A percentile compares a stretch with the other conserved stretches of the same genome.
Evolutionary conservation across 1,140 invertebrate species (phyloP).

Genomic region (Drosophila cardini): DNA sequence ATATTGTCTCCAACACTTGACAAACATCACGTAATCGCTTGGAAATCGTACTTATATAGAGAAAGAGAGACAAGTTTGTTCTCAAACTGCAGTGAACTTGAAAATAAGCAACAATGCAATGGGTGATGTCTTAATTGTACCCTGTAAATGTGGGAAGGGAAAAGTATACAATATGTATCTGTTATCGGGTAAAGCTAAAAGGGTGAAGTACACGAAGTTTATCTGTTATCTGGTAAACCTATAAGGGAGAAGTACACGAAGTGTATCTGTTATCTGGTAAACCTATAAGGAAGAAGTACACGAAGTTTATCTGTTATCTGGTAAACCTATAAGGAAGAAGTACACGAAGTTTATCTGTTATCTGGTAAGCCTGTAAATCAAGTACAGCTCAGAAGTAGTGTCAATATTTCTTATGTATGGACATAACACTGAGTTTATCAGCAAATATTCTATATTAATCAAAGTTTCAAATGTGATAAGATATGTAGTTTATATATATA

Average conservation of each 20-base stretch:
- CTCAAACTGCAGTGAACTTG: conserved; percentile 38
- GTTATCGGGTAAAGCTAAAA: too few relatives aligned
- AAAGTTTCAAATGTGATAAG: conserved; percentile 3
- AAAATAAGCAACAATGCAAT: conserved; percentile 20
- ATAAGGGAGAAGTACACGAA: too few relatives aligned
- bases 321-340: too few relatives aligned
- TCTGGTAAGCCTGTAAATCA: not conserved
- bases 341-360: too few relatives aligned
- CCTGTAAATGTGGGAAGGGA: conserved; percentile 6
- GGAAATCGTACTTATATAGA: conserved; percentile 8
- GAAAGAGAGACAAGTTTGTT: not conserved
- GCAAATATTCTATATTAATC: not conserved
- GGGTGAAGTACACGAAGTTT: too few relatives aligned
- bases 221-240: too few relatives aligned
- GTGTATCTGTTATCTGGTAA: too few relatives aligned
- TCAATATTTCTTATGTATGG: not conserved
- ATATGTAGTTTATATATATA: conserved; percentile 4
- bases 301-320: too few relatives aligned
- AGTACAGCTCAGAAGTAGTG: not conserved
- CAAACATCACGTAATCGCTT: conserved; percentile 25
- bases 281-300: too few relatives aligned
- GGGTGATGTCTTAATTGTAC: not conserved
- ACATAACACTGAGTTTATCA: not conserved
- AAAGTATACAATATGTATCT: not conserved
- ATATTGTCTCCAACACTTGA: conserved; percentile 9